phyloP scores from a whole-genome alignment of 2,888 invertebrate species.

The Andrena praecox region DNA sequence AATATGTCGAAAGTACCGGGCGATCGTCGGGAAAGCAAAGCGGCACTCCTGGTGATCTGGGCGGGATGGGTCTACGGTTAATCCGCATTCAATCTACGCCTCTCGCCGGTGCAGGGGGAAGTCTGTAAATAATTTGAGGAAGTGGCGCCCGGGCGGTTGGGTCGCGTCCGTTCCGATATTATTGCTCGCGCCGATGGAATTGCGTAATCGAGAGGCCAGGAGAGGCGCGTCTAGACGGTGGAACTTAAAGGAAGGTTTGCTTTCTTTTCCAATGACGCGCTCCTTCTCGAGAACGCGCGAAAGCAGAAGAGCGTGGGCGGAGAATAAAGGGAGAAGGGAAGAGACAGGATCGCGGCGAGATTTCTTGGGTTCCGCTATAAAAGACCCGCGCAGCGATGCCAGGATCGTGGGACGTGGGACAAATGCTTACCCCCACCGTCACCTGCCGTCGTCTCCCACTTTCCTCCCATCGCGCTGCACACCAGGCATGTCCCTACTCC shows the following conservation, averaged over 20 bases:
- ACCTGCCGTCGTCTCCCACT: too few relatives aligned
- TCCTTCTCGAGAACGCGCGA: constrained; percentile 27
- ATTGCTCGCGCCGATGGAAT: constrained; percentile 16
- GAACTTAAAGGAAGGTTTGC: constrained; percentile 43
- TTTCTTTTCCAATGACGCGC: constrained; percentile 28
- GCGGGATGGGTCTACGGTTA: too few relatives aligned
- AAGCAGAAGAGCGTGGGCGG: neutral
- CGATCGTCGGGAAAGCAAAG: too few relatives aligned
- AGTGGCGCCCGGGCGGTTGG: neutral
- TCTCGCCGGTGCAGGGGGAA: too few relatives aligned
- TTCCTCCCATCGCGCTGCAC: too few relatives aligned
- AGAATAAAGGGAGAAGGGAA: neutral
- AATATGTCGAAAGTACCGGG: too few relatives aligned
- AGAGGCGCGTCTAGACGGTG: constrained; percentile 41
- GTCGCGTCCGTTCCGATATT: neutral
- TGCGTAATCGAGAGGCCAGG: constrained; percentile 23
- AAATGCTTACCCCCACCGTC: too few relatives aligned
- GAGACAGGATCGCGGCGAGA: constrained; percentile 39
- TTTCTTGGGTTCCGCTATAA: constrained; percentile 51
- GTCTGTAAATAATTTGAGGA: too few relatives aligned
- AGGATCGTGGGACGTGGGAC: too few relatives aligned
- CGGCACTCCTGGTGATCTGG: too few relatives aligned
- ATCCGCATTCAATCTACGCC: too few relatives aligned
- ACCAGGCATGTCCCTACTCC: too few relatives aligned
- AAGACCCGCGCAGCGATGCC: constrained; percentile 17